Base-by-base conservation (phyloP, 2,113 vertebrate genomes). In the Nymphicus hollandicus region DNA sequence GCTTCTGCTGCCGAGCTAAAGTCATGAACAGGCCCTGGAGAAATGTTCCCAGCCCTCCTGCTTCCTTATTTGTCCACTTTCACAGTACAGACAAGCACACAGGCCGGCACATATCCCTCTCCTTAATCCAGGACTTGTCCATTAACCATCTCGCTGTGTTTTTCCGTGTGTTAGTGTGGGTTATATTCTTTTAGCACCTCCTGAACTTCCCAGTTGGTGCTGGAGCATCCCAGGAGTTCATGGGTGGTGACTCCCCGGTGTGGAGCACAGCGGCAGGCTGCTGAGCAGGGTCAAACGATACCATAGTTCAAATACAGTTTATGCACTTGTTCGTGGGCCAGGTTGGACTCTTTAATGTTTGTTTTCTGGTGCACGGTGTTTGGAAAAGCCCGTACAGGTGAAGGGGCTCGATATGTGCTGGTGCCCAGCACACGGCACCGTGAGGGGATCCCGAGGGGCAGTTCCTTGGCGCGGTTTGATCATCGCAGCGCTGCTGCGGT, bases 231-330 rank as follows among this genome's bases (percentile, higher is more conserved):
- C 46, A 11, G 1, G 52, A 49, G 17, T 19, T 56, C 35, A 24
- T 22, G 6, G 10, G 5, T 8, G 43, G 31, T 49, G 60, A 65
- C 27, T 49, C 56, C 17, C 6, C 28, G 1, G 1, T 7, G 0
- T 4, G 18, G 18, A 39, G 46, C 15, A 37, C 7, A 33, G n/a
- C 12, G 27, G 50, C n/a, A 27, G 24, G 44, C 11, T 52, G 81
- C 65, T 19, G 31, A 39, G 20, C 15, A 24, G 27, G 39, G 39
- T 79, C 65, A 44, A 35, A 35, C 31, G 24, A 24, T 29, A 25
- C 22, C 22, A 15, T 19, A 27, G 31, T 53, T 91, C 23, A 55
- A 16, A 31, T 49, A 13, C 3, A 27, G 19, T 53, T 84, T 10
- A 37, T 24, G 14, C 9, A 2, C 39, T 77, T 35, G 8, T 49